Percentiles rank a stretch among this genome's conserved stretches.
phyloP scores from a whole-genome alignment of 2,888 invertebrate genomes.

The Eugnorisma glareosa region DNA sequence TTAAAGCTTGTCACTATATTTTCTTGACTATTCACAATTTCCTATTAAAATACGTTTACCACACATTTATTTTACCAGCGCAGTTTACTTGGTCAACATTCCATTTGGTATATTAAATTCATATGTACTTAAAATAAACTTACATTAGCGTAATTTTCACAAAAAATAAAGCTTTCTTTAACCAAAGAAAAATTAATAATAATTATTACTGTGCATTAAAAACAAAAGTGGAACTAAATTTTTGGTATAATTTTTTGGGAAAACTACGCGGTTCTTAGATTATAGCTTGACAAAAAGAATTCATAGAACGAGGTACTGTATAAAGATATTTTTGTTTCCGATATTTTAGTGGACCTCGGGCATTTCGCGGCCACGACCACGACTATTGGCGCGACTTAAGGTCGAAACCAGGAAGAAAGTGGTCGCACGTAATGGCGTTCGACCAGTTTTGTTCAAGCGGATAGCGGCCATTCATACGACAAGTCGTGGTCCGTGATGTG shows the following conservation, averaged over 20 bases:
- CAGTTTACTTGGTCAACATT: slow-evolving; percentile 36
- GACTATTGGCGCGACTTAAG: background rate
- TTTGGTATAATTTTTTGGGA: slow-evolving; percentile 57
- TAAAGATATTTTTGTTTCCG: background rate
- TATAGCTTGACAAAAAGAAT: slow-evolving; percentile 21
- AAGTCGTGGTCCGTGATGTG: too few relatives aligned
- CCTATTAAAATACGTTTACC: slow-evolving; percentile 17
- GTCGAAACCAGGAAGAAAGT: background rate
- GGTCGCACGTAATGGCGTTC: background rate
- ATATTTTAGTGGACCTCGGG: background rate
- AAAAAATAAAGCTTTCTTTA: slow-evolving; percentile 22
- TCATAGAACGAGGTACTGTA: background rate
- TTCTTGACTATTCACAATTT: slow-evolving; percentile 13
- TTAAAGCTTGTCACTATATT: slow-evolving; percentile 19
- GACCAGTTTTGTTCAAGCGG: background rate
- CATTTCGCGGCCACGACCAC: background rate
- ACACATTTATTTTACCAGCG: slow-evolving; percentile 9
- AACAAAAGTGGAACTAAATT: background rate
- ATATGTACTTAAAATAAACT: slow-evolving; percentile 33
- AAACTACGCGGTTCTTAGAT: slow-evolving; percentile 36
- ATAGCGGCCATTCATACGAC: too few relatives aligned
- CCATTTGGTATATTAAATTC: slow-evolving; percentile 65
- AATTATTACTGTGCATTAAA: background rate
- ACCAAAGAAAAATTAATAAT: background rate
- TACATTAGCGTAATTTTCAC: slow-evolving; percentile 44